These are phyloP conservation scores for silkworm (Bombyx mori) DNA, from an alignment of 1,140 invertebrate species.

Conservation along the genomic window ASM3026992v2 NC_085114.1:15383501-15384000, in stretches of 20 bases:
- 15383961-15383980: constrained; percentile 27
- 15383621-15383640: background rate
- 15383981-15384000: constrained; percentile 27
- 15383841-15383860: background rate
- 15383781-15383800: too few relatives aligned
- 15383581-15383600: background rate
- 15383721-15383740: constrained; percentile 13
- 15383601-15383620: constrained; percentile 1
- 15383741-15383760: constrained; percentile 37
- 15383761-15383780: background rate
- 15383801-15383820: too few relatives aligned
- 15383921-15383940: too few relatives aligned
- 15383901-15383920: too few relatives aligned
- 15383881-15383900: too few relatives aligned
- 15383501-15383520: constrained; percentile 41
- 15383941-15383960: too few relatives aligned
- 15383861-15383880: too few relatives aligned
- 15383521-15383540: constrained; percentile 47
- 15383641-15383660: background rate
- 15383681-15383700: constrained; percentile 55
- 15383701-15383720: constrained; percentile 38
- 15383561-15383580: constrained; percentile 31
- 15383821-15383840: constrained; percentile 5
- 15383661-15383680: constrained; percentile 43
- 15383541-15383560: constrained; percentile 46